Evolutionary conservation across 2,113 vertebrate species (phyloP), one percentile per base, ranked within the genome.

Genomic region (Heterotis niloticus): DNA sequence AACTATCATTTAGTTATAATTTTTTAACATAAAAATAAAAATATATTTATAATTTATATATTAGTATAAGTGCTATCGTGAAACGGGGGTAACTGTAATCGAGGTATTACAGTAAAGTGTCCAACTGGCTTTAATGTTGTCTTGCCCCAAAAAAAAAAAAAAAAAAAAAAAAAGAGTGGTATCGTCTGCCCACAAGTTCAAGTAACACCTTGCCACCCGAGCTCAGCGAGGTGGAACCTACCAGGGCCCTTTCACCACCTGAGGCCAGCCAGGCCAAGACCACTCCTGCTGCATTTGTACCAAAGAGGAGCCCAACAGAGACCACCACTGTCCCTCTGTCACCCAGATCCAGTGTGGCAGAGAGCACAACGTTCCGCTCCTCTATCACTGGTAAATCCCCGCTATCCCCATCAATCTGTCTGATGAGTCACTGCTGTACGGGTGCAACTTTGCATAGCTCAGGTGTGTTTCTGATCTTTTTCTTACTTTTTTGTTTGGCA

Each of bases 111-210:
- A n/a, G n/a, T n/a, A n/a, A 62, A 28, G 18, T 17, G 16, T 57
- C 62, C 17, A 44, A 44, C 34, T 44, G 34, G 3, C 34, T 4
- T 44, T n/a, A 1, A n/a, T 75, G 18, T 59, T 34, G 16, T 23
- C 11, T 69, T 60, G 23, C 28, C 14, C 44, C n/a, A n/a, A n/a
- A n/a, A n/a, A n/a, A n/a, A n/a, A n/a, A n/a, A n/a, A n/a, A n/a
- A n/a, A n/a, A n/a, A n/a, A n/a, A n/a, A n/a, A 20, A 14, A 64
- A 26, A 85, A 87, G 89, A 81, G 54, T 85, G 82, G 89, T 78
- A 85, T 72, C 87, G 86, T 18, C 80, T 57, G 60, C 75, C 82
- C 62, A 80, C 78, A 0, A 81, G 85, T 57, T 80, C 78, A 81
- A 87, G 85, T 77, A 85, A 82, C 80, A 34, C 75, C 5, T 64